Base-by-base conservation (phyloP, 2,797 vertebrate species). In the Benthosema pterotum region DNA sequence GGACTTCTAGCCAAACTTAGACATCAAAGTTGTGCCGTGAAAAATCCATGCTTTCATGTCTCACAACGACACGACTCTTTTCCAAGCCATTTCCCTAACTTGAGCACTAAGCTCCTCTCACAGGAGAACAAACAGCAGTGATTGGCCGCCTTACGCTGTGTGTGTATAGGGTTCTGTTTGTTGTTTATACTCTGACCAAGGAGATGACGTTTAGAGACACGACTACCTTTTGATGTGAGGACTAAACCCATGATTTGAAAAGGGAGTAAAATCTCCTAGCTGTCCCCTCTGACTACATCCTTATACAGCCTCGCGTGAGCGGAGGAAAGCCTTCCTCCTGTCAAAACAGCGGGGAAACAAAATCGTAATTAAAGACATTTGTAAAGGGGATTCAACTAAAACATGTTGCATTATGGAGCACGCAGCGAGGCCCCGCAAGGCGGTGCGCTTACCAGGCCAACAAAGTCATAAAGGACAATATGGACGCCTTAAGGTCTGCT, bases 381-480 rank as follows among this genome's bases (percentile, higher is more conserved):
- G 87, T 88, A 69, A 77, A 63, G 87, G 89, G 87, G 83, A 89
- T 89, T 86, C 75, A 74, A 84, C 79, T 87, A n/a, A n/a, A n/a
- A n/a, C n/a, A n/a, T n/a, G n/a, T n/a, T 84, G 86, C 83, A 88
- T 87, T 86, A 86, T 57, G 65, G 55, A 59, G 42, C 71, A 71
- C 77, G 82, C 70, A n/a, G n/a, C 63, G 69, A 71, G 86, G 69
- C 80, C 82, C 48, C 18, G 54, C n/a, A n/a, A 75, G 77, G 84
- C 75, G 64, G 77, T 67, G 63, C 74, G 74, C 78, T 80, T 67
- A 73, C 62, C 65, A 65, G 50, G 78, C 81, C 80, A 83, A 83
- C 82, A 84, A 81, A 80, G 83, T 89, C 86, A 88, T 90, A 78
- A 86, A 89, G 79, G 76, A 89, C 86, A 88, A 89, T 75, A 90